These are phyloP conservation scores for Idaea straminata DNA, from an alignment of 2,888 invertebrate genomes.

Conservation along the genomic window DNA sequence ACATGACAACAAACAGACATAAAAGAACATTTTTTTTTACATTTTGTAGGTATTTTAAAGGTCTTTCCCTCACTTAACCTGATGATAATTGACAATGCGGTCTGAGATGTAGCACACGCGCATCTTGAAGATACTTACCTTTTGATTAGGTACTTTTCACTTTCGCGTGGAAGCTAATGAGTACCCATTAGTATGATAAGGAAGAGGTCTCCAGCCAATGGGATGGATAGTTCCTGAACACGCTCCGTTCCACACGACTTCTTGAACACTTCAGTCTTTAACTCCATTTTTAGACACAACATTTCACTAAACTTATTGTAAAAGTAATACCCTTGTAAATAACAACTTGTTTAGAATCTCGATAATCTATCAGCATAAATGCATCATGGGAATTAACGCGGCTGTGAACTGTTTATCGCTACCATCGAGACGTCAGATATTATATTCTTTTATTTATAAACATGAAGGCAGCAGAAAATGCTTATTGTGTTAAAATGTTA, in stretches of 20 bases:
- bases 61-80: no score
- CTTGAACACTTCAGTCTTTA: conserved; percentile 13
- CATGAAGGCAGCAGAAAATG: background rate
- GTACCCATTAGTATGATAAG: background rate
- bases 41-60: no score
- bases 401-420: background rate
- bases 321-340: no score
- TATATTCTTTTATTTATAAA: background rate
- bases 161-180: no score
- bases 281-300: background rate
- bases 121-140: no score
- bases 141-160: background rate
- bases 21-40: no score
- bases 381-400: background rate
- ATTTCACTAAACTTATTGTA: no score
- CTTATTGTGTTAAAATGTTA: no score
- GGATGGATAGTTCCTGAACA: conserved; percentile 15
- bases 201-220: background rate
- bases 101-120: no score
- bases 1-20: no score
- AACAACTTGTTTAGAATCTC: no score
- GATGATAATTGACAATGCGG: no score
- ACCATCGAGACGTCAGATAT: background rate
- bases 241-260: conserved; percentile 26
- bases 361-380: background rate